phyloP scores from a whole-genome alignment of 1,140 invertebrate species.

The Bombus vancouverensis region DNA sequence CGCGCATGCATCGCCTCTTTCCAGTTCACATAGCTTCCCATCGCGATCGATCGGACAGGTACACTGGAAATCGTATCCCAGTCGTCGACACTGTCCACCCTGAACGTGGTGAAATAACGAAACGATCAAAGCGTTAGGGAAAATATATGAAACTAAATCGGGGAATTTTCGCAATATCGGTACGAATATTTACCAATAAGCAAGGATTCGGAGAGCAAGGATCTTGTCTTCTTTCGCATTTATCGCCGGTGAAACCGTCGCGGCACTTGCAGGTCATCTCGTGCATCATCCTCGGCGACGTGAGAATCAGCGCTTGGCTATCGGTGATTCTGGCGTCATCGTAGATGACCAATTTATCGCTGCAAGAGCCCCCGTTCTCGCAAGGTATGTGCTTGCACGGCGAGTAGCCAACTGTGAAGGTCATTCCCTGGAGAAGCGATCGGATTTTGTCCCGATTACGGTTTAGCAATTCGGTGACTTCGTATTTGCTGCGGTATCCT shows the following conservation, averaged over 20 bases:
- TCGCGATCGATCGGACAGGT: constrained; percentile 89
- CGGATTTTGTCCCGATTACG: constrained; percentile 86
- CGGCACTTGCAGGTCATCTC: constrained; percentile 91
- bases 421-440: constrained; percentile 84
- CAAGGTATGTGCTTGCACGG: constrained; percentile 88
- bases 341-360: constrained; percentile 87
- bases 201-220: constrained; percentile 96
- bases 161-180: too few relatives aligned
- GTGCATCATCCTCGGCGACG: constrained; percentile 89
- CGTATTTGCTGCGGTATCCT: constrained; percentile 85
- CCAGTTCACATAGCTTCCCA: constrained; percentile 92
- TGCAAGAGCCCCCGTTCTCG: constrained; percentile 90
- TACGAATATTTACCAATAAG: constrained; percentile 76
- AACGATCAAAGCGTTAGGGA: too few relatives aligned
- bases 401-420: constrained; percentile 87
- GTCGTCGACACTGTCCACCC: constrained; percentile 90
- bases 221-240: constrained; percentile 93
- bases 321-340: constrained; percentile 88
- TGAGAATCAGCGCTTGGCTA: constrained; percentile 90
- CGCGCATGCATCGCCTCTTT: constrained; percentile 91
- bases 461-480: constrained; percentile 85
- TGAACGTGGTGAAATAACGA: constrained; percentile 63
- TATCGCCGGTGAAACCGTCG: constrained; percentile 89
- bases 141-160: too few relatives aligned
- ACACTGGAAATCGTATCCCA: constrained; percentile 92